These are phyloP conservation scores for Fragum whitleyi DNA, from an alignment of 2,888 invertebrate genomes.

Conservation along the genomic window DNA sequence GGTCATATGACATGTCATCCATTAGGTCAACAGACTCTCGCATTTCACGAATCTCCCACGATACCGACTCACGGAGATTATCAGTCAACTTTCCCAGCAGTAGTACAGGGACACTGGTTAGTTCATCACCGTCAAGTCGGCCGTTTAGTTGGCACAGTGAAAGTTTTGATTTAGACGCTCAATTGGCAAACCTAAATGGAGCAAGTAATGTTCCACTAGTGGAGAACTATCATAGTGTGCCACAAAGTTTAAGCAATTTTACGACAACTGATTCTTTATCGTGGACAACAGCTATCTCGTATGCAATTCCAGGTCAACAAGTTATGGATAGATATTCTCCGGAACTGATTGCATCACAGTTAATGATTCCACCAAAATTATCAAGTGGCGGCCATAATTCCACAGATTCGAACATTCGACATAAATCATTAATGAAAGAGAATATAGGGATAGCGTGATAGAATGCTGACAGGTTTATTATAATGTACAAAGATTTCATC, in stretches of 20 bases:
- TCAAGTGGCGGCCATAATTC: constrained; percentile 78
- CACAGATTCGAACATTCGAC: constrained; percentile 74
- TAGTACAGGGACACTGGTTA: constrained; percentile 68
- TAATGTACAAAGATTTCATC: too few species aligned
- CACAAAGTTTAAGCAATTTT: constrained; percentile 73
- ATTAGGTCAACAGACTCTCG: constrained; percentile 77
- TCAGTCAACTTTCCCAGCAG: constrained; percentile 76
- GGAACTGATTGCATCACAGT: constrained; percentile 73
- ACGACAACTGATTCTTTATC: constrained; percentile 56
- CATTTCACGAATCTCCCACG: constrained; percentile 74
- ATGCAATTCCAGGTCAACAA: constrained; percentile 59
- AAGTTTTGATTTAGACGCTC: constrained; percentile 80
- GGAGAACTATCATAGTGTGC: constrained; percentile 78
- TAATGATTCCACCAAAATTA: constrained; percentile 76
- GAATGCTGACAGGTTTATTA: background rate
- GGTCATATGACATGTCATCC: constrained; percentile 75
- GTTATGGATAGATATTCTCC: constrained; percentile 73
- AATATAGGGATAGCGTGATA: constrained; percentile 79
- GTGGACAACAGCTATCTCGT: constrained; percentile 74
- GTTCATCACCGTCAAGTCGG: constrained; percentile 67
- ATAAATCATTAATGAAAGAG: constrained; percentile 77
- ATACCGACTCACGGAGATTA: constrained; percentile 76
- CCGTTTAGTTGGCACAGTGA: constrained; percentile 83
- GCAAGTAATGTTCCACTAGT: constrained; percentile 58
- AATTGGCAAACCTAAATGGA: constrained; percentile 64